phyloP scores from a whole-genome alignment of 2,113 vertebrate genomes.

The Neolamprologus modestus region DNA sequence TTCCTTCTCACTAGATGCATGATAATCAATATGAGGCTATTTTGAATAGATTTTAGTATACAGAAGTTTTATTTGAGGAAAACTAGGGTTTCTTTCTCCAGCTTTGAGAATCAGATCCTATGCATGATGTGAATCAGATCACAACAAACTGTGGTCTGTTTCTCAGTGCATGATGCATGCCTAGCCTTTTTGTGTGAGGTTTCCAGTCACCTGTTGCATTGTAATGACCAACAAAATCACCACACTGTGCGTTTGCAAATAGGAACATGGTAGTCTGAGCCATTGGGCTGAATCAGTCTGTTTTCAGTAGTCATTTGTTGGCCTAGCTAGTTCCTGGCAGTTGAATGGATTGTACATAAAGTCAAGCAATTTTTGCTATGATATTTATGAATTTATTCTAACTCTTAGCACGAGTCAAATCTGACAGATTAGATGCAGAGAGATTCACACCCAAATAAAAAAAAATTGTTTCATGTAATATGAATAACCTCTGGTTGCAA shows the following conservation, averaged over 20 bases:
- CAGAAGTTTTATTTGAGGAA: background rate
- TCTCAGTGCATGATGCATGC: background rate
- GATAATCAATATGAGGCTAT: background rate
- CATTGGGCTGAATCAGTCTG: background rate
- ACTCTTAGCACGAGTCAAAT: background rate
- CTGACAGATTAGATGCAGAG: background rate
- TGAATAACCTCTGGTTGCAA: background rate
- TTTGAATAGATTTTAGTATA: background rate
- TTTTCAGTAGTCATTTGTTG: background rate
- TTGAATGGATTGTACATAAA: background rate
- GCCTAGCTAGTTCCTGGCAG: background rate
- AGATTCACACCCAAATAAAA: background rate
- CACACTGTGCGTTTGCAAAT: rapidly evolving
- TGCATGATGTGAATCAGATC: background rate
- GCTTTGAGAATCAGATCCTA: background rate
- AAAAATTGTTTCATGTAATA: background rate
- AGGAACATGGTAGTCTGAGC: background rate
- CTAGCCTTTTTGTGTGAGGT: background rate
- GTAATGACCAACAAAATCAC: background rate
- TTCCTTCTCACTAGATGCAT: background rate
- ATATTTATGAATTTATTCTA: background rate
- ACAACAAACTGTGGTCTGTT: background rate
- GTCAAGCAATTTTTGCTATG: background rate
- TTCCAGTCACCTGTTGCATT: background rate
- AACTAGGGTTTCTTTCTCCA: background rate